Percentiles rank a stretch among this genome's conserved stretches.
phyloP scores from a whole-genome alignment of 2,797 vertebrate genomes.

The Peromyscus melanophrys region DNA sequence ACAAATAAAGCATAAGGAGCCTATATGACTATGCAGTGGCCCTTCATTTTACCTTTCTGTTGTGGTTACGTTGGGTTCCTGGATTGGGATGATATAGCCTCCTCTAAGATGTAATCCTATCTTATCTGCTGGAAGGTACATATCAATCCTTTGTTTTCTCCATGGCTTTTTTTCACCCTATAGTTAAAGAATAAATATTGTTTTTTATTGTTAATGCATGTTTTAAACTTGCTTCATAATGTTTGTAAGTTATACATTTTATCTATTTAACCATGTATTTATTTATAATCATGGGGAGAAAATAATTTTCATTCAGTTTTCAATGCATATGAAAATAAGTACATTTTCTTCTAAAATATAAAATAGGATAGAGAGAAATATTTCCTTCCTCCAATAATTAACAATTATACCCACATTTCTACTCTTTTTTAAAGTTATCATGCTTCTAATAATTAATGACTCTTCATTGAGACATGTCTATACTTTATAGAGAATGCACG shows the following conservation, averaged over 20 bases:
- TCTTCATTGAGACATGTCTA: background rate
- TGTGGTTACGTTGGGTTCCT: constrained; percentile 93
- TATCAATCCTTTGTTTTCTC: constrained; percentile 81
- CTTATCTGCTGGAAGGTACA: constrained; percentile 94
- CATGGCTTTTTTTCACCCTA: constrained; percentile 78
- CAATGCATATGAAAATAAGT: background rate
- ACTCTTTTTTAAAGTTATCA: background rate
- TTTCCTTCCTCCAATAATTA: background rate
- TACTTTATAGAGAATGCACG: accelerated
- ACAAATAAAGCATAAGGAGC: background rate
- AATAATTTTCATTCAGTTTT: background rate
- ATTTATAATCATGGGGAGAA: background rate
- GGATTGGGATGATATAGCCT: constrained; percentile 94
- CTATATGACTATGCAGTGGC: background rate
- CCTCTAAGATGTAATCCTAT: constrained; percentile 97
- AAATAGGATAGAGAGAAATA: background rate
- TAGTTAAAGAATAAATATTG: background rate
- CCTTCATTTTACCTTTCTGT: constrained; percentile 91
- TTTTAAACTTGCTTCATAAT: background rate
- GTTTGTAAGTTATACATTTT: background rate
- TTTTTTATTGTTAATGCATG: background rate
- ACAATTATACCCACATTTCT: background rate
- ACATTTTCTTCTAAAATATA: background rate
- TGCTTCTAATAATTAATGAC: no score
- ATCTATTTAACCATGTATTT: background rate